Base-by-base conservation (phyloP, 2,888 invertebrate species). In the Stramonita haemastoma region DNA sequence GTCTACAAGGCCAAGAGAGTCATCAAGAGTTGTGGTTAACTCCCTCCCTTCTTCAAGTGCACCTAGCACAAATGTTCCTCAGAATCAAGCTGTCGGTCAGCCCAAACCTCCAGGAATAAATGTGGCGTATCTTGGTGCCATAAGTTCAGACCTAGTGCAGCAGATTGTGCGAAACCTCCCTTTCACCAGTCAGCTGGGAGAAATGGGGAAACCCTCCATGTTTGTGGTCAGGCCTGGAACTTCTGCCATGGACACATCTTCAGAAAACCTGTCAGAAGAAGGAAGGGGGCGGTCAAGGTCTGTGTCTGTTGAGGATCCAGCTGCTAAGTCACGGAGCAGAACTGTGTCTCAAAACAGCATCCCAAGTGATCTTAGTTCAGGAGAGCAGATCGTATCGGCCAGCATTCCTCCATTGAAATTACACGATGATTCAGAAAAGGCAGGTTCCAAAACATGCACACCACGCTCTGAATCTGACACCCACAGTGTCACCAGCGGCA, bases 401-500 rank as follows among this genome's bases (percentile, higher is more conserved):
- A 29, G 73, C 73, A 46, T 70, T 36, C 87, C 73, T 87, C 81
- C 87, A 0, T 46, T 79, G 81, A 32, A 79, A 32, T 34, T 60
- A 81, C 11, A 15, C 29, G 86, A 19, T 13, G 70, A 32, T n/a
- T 26, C 70, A 0, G 73, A 87, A 22, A 36, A 34, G n/a, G 73
- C 66, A 0, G 70, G 73, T 19, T 87, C 81, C 22, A 87, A 87
- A 46, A 87, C 79, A 1, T 34, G 60, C 57, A 81, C 79, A 32
- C 81, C 87, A 11, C 79, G 79, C 26, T 87, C 87, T 13, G 87
- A 87, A 29, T 81, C 87, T 0, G 87, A 87, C 70, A 79, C 88
- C 29, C 88, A 88, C 88, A 90, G 91, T 77, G 60, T 88, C 19
- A 89, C 90, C 34, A 91, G 91, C 36, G 90, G 90, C 11, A 89